These are phyloP conservation scores for Hermodice carunculata DNA, from an alignment of 2,888 invertebrate genomes.

Conservation along the genomic window DNA sequence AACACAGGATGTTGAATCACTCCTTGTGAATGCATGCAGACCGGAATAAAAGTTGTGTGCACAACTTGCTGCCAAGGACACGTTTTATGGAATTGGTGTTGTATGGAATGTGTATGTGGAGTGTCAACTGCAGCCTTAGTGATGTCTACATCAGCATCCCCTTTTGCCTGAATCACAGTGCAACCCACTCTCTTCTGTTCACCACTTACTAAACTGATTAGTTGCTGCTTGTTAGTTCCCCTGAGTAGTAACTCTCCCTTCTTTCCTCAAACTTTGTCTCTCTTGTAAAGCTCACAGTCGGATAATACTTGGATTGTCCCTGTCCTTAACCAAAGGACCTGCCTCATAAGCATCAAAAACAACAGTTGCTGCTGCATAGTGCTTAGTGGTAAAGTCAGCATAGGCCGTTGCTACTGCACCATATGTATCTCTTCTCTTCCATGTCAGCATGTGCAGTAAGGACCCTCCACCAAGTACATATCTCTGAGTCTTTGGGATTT, in stretches of 20 bases:
- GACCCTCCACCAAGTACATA: conserved; percentile 38
- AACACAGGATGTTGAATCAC: conserved; percentile 18
- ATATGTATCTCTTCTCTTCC: conserved; percentile 32
- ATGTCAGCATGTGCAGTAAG: conserved; percentile 29
- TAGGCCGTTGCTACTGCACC: conserved; percentile 19
- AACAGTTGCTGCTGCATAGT: conserved; percentile 29
- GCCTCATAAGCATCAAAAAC: conserved; percentile 31
- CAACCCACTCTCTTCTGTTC: too few species aligned
- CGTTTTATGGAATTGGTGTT: too few species aligned
- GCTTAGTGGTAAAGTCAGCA: conserved; percentile 11
- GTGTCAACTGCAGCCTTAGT: conserved; percentile 1
- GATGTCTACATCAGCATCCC: too few species aligned
- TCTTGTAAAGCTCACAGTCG: conserved; percentile 13
- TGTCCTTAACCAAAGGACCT: conserved; percentile 25
- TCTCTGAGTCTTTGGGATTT: conserved; percentile 17
- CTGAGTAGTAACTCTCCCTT: conserved; percentile 31
- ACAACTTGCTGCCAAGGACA: conserved; percentile 9
- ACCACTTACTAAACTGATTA: too few species aligned
- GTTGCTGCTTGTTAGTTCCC: conserved; percentile 29
- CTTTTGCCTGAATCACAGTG: too few species aligned
- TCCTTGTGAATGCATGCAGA: conserved; percentile 13
- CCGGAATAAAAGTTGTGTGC: conserved; percentile 17
- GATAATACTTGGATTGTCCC: conserved; percentile 7
- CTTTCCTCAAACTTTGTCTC: conserved; percentile 28
- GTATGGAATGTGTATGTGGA: background rate